Conservation (phyloP, 2,113 vertebrate species). For the Capreolus pygargus region DNA sequence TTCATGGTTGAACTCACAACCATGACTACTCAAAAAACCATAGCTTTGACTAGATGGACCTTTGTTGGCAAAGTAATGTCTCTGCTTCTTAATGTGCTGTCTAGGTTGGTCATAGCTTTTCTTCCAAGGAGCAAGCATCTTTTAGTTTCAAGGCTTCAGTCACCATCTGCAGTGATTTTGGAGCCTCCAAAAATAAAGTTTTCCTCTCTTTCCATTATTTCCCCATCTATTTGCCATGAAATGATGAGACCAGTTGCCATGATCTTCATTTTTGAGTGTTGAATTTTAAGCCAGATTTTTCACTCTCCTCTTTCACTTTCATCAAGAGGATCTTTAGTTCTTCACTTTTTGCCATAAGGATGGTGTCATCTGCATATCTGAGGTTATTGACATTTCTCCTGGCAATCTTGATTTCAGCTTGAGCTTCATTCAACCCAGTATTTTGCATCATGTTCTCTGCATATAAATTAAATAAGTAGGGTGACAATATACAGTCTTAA, state of each 20-base stretch:
- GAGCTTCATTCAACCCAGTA: not conserved
- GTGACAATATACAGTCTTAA: not conserved
- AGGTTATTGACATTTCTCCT: not conserved
- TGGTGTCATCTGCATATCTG: not conserved
- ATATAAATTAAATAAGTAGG: not conserved
- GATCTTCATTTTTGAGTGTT: not conserved
- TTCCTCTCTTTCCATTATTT: not conserved
- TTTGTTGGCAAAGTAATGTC: not conserved
- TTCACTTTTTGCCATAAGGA: not conserved
- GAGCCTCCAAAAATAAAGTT: rapidly evolving
- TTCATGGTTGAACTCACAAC: not conserved
- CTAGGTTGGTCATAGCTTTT: not conserved
- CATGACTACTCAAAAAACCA: not conserved
- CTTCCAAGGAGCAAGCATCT: not conserved
- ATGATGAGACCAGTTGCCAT: not conserved
- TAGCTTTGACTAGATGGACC: not conserved
- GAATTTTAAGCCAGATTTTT: not conserved
- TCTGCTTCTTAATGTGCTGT: not conserved
- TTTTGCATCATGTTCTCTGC: not conserved
- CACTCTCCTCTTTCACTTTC: not conserved
- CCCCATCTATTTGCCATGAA: not conserved
- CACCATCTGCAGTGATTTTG: not conserved
- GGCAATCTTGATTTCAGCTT: not conserved
- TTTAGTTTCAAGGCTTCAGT: not conserved
- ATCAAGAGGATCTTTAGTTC: not conserved